These are phyloP conservation scores for Prosapia bicincta DNA, from an alignment of 2,888 invertebrate genomes.

Conservation along the genomic window DNA sequence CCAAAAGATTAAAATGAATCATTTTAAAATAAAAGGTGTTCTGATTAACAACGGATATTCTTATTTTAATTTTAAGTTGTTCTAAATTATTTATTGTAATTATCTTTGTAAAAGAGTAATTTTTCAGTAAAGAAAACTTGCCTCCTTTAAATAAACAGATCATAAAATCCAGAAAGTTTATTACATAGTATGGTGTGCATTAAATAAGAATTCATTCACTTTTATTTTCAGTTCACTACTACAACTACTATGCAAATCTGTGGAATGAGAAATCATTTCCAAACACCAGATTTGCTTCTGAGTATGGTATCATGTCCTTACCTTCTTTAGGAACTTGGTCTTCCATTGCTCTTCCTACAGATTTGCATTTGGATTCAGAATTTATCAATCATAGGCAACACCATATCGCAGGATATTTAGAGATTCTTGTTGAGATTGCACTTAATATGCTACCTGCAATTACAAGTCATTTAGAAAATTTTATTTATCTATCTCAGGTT, in stretches of 20 bases:
- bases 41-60: too few relatives aligned
- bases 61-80: too few relatives aligned
- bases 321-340: slow-evolving; percentile 69
- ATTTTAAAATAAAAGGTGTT: too few relatives aligned
- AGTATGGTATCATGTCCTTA: slow-evolving; percentile 92
- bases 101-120: too few relatives aligned
- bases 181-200: too few relatives aligned
- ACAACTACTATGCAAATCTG: slow-evolving; percentile 76
- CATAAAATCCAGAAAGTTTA: too few relatives aligned
- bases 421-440: slow-evolving; percentile 59
- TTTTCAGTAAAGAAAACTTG: too few relatives aligned
- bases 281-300: slow-evolving; percentile 84
- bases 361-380: slow-evolving; percentile 51
- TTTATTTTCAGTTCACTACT: slow-evolving; percentile 72
- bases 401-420: slow-evolving; percentile 66
- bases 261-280: slow-evolving; percentile 79
- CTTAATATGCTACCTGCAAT: slow-evolving; percentile 61
- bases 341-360: slow-evolving; percentile 54
- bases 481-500: slow-evolving; percentile 84
- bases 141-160: too few relatives aligned
- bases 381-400: slow-evolving; percentile 83
- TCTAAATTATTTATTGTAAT: too few relatives aligned
- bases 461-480: slow-evolving; percentile 58
- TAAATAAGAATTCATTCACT: too few relatives aligned
- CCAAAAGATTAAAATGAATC: too few relatives aligned